A percentile compares a stretch with the other conserved stretches of the same genome.
Evolutionary conservation across 2,113 vertebrate species (phyloP).

Genomic region (Typhlomys cinereus): DNA sequence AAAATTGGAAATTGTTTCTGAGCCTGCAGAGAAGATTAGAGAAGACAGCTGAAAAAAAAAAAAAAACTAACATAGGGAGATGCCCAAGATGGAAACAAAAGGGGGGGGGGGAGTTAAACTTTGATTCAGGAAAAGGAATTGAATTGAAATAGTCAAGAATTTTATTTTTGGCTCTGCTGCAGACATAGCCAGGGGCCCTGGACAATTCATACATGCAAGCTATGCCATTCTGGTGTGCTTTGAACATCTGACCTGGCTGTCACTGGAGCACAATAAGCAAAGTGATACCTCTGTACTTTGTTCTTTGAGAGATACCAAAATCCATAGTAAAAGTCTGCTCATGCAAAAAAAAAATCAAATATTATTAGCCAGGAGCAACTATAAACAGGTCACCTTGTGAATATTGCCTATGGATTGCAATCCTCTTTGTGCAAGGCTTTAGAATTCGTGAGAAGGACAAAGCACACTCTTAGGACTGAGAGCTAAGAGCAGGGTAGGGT

Average conservation of each 20-base stretch:
- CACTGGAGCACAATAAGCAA: conserved; percentile 4
- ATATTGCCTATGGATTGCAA: background rate
- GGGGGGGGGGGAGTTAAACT: background rate
- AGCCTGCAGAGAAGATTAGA: conserved; percentile 54
- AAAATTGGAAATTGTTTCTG: conserved; percentile 41
- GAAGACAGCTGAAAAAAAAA: conserved; percentile 64
- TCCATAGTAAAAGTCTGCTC: conserved; percentile 14
- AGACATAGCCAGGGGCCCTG: conserved; percentile 9
- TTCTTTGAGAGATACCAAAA: conserved; percentile 1
- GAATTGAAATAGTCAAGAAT: background rate
- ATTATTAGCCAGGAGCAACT: background rate
- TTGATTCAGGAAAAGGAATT: conserved; percentile 46
- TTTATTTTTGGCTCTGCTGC: conserved; percentile 62
- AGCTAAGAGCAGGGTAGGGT: fast-evolving
- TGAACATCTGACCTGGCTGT: conserved; percentile 53
- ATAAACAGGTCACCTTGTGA: background rate
- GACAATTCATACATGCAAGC: conserved; percentile 38
- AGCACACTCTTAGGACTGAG: background rate
- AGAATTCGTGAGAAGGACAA: background rate
- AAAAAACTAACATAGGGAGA: background rate
- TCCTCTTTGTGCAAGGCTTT: background rate
- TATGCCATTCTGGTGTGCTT: conserved; percentile 53
- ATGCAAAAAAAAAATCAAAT: conserved; percentile 41
- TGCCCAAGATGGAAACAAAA: background rate
- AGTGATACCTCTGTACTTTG: conserved; percentile 15